Base-by-base conservation (phyloP, 2,888 invertebrate genomes). In the Nymphalis urticae region DNA sequence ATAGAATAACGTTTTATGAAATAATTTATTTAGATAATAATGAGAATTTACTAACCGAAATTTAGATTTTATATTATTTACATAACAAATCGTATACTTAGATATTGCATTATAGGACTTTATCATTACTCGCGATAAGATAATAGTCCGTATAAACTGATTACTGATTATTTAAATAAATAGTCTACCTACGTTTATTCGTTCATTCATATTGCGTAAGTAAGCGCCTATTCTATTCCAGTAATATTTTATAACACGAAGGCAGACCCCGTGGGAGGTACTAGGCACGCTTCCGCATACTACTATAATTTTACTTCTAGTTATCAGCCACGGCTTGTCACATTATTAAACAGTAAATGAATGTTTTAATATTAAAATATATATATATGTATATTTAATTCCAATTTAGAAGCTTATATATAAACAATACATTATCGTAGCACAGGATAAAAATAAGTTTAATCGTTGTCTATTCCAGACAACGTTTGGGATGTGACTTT, bases 251-350 rank as follows among this genome's bases (percentile, higher is more conserved):
- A 61, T 64, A 61, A 64, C 50, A 48, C 32, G 32, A 42, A 60
- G 48, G 36, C 32, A 48, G 17, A 32, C 59, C 62, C 50, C 68
- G 60, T 68, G 68, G 68, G 68, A 64, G 68, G 64, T 32, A 60
- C 42, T 21, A 64, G 61, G 59, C 51, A 42, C 53, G 51, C 47
- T 68, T 63, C 67, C 63, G 63, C 59, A 68, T 63, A 62, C 58
- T 50, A 58, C n/a, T 58, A 59, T 63, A 21, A 36, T 48, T 48
- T 48, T 36, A 48, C 36, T 42, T 42, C 42, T 42, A 42, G 42
- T 42, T 42, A 13, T 42, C 42, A 42, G 42, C 4, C 42, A 42
- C 13, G 13, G 42, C 13, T 13, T 42, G 42, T 42, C 42, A 42
- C 3, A 42, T 42, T 4, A 42, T 10, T 10, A 42, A 13, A 13